phyloP scores from a whole-genome alignment of 2,888 invertebrate species.

The Drosophila mimetica region DNA sequence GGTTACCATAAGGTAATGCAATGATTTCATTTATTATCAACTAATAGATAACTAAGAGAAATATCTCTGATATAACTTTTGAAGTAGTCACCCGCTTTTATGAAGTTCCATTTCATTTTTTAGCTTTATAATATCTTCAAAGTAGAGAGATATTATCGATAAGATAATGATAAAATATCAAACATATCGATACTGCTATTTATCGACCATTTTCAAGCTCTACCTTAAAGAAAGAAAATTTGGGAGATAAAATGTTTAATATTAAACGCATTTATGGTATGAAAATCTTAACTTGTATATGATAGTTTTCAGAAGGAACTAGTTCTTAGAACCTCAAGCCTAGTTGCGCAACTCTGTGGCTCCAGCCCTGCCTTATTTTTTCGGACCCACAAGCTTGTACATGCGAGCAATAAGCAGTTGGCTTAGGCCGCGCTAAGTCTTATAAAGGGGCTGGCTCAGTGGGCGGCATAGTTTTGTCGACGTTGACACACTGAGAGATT shows the following conservation, averaged over 20 bases:
- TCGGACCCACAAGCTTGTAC: constrained; percentile 40
- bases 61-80: no score
- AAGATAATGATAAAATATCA: no score
- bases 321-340: neutral
- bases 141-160: no score
- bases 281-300: neutral
- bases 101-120: no score
- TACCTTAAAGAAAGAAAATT: no score
- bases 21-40: neutral
- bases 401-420: constrained; percentile 70
- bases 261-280: no score
- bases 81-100: no score
- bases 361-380: constrained; percentile 20
- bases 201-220: no score
- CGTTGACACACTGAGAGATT: constrained; percentile 56
- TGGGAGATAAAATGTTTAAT: no score
- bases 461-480: constrained; percentile 56
- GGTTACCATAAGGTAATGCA: neutral
- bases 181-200: no score
- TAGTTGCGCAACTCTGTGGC: constrained; percentile 23
- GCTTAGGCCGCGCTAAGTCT: constrained; percentile 53
- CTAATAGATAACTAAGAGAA: no score
- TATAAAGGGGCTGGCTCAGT: constrained; percentile 28
- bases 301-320: neutral
- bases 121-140: no score